Evolutionary conservation across 2,113 vertebrate genomes (phyloP).

Genomic region (Emydura subglobosa): DNA sequence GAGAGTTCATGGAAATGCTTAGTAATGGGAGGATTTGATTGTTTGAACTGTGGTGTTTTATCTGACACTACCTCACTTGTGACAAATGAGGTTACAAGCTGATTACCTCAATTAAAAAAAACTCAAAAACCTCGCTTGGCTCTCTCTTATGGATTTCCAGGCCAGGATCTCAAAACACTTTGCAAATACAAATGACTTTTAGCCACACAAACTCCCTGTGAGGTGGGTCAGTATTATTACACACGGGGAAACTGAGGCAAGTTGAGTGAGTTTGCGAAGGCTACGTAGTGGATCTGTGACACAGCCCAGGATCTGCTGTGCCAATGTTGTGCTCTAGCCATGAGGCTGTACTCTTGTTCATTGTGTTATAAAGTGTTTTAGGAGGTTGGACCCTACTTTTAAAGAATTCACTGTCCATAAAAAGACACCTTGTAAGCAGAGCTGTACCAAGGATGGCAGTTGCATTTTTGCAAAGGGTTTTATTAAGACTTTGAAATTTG

Average conservation of each 20-base stretch:
- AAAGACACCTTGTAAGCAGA: not conserved
- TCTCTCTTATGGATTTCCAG: slow-evolving; percentile 26
- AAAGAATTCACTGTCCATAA: not conserved
- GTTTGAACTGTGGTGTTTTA: slow-evolving; percentile 23
- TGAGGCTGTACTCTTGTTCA: not conserved
- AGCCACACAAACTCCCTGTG: not conserved
- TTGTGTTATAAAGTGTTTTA: not conserved
- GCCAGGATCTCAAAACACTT: not conserved
- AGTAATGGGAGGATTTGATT: not conserved
- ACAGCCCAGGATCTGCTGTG: not conserved
- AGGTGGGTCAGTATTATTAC: not conserved
- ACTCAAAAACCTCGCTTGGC: slow-evolving; percentile 10
- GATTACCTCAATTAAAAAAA: not conserved
- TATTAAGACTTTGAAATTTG: not conserved
- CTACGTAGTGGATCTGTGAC: accelerated
- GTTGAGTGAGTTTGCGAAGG: not conserved
- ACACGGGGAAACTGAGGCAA: slow-evolving; percentile 57
- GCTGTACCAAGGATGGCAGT: not conserved
- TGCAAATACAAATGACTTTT: slow-evolving; percentile 4
- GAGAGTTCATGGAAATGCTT: not conserved
- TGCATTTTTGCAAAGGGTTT: not conserved
- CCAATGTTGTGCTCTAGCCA: not conserved
- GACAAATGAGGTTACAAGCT: not conserved
- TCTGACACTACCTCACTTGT: slow-evolving; percentile 24
- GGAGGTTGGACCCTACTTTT: not conserved